Evolutionary conservation across 2,113 vertebrate genomes (phyloP).

Genomic region (Mixornis gularis): DNA sequence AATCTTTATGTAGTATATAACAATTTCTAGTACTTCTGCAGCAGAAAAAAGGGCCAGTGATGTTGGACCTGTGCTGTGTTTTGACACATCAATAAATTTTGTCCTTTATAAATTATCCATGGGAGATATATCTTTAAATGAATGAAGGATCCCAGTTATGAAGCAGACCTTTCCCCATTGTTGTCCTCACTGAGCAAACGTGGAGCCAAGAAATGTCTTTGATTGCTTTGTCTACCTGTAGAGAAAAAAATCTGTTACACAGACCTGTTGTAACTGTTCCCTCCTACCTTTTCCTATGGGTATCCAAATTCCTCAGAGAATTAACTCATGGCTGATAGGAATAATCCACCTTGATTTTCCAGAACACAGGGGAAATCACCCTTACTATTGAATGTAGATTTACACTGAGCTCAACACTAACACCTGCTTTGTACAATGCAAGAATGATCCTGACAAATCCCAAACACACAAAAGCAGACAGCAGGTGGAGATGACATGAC

Average conservation of each 20-base stretch:
- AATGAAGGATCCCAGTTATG: neutral
- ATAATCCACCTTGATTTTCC: neutral
- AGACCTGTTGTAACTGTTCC: neutral
- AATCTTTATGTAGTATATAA: neutral
- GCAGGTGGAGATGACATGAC: neutral
- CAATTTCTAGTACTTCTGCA: neutral
- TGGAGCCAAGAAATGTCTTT: neutral
- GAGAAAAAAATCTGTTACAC: neutral
- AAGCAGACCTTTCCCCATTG: neutral
- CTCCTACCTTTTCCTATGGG: neutral
- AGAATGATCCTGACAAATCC: neutral
- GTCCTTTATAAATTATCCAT: neutral
- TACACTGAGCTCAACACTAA: rapidly evolving
- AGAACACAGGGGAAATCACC: neutral
- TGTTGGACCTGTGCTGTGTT: neutral
- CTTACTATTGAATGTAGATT: neutral
- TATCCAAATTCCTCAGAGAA: neutral
- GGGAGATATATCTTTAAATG: neutral
- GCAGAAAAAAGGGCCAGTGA: neutral
- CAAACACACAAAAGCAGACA: neutral
- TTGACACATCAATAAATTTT: neutral
- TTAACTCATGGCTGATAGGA: neutral
- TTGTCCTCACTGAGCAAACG: neutral
- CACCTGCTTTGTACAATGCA: neutral
- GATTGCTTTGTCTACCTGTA: neutral